Evolutionary conservation across 2,888 invertebrate genomes (phyloP), one percentile per base, ranked within the genome.

Genomic region (Pachydiplax longipennis): DNA sequence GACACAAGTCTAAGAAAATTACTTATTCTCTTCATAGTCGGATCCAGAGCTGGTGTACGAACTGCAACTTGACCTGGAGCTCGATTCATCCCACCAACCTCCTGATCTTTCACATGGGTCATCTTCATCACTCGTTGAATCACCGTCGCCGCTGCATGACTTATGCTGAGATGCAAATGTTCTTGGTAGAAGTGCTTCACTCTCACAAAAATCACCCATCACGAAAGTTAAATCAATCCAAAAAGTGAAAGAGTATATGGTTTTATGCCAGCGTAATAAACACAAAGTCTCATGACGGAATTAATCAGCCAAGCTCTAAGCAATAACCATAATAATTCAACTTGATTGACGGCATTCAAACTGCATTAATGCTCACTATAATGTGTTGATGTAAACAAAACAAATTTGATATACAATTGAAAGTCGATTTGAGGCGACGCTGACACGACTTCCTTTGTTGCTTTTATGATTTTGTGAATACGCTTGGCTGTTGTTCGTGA

Each of bases 31-130:
- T 65, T 91, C 91, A 35, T 91, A 92, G n/a, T 91, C 92, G 18
- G 92, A 92, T 2, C 90, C 92, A n/a, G 91, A 91, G 81, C 92
- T 92, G n/a, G 87, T 91, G 18, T 91, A 91, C 13, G 92, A 92
- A 81, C 91, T 92, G 61, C 92, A 92, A 35, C 92, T 91, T 0
- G 92, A 92, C 22, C 91, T 91, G 10, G 92, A 92, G 73, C 91
- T 91, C n/a, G 92, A 91, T 22, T 91, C 92, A 81, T 90, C 91
- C 92, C 92, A 92, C 91, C 92, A 92, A 15, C 91, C 92, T 81
- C 92, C 91, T 80, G 92, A 91, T 10, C 91, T 91, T 80, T 91
- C 91, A 13, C 80, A 90, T 0, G 91, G 91, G 40, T 87, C 61
- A 22, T 91, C 91, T 61, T 91, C 91, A 48, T 90, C 91, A 6